These are phyloP conservation scores for Xenops minutus DNA, from an alignment of 2,797 vertebrate species.

Conservation along the genomic window DNA sequence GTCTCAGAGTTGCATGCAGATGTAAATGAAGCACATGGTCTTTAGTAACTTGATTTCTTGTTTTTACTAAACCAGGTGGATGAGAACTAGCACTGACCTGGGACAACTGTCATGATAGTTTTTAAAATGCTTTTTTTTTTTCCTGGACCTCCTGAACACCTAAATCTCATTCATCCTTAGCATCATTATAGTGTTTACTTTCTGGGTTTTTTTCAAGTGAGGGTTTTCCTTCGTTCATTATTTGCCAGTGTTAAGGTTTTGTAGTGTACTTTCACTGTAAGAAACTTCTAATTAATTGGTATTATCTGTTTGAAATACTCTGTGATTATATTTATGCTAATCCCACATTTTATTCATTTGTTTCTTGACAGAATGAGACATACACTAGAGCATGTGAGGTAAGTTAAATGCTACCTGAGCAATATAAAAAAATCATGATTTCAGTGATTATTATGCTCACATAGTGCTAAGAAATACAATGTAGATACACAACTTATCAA, in stretches of 20 bases:
- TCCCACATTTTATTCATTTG: neutral
- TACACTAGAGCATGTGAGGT: constrained; percentile 66
- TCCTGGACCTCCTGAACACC: neutral
- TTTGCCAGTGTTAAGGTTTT: neutral
- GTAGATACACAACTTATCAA: neutral
- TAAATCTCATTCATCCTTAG: neutral
- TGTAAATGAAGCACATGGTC: neutral
- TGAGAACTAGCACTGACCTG: neutral
- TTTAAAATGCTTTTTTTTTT: neutral
- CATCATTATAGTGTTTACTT: neutral
- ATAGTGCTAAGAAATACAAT: neutral
- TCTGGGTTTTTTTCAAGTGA: neutral
- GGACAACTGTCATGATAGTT: neutral
- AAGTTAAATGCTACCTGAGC: neutral
- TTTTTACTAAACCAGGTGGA: neutral
- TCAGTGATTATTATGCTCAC: neutral
- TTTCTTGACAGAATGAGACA: constrained; percentile 56
- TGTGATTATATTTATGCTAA: neutral
- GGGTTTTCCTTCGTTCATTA: neutral
- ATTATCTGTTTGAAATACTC: neutral
- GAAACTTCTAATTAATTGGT: neutral
- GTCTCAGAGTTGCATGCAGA: neutral
- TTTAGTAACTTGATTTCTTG: neutral
- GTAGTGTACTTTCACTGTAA: neutral
- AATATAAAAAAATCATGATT: neutral